These are phyloP conservation scores for Dromococcyx pavoninus DNA, from an alignment of 2,797 vertebrate species.

Conservation along the genomic window DNA sequence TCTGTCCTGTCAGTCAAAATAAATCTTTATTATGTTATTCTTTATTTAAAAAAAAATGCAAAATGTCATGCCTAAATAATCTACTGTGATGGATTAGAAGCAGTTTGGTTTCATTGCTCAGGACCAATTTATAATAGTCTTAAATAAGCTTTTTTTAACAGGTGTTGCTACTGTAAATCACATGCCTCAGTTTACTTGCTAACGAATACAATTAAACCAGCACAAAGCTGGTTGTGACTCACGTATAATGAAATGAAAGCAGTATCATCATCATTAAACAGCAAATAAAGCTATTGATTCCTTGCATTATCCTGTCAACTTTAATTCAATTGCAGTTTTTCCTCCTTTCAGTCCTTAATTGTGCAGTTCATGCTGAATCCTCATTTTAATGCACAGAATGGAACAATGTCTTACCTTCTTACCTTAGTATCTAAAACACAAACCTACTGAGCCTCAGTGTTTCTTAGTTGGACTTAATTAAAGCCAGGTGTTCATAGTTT, in stretches of 20 bases:
- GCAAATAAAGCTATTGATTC: constrained; percentile 74
- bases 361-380: constrained; percentile 52
- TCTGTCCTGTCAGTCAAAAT: not conserved
- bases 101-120: not conserved
- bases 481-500: constrained; percentile 52
- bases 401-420: constrained; percentile 52
- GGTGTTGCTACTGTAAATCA: constrained; percentile 39
- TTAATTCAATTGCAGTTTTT: constrained; percentile 69
- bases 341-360: constrained; percentile 67
- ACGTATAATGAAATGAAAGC: constrained; percentile 66
- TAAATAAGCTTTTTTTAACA: constrained; percentile 58
- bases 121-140: constrained; percentile 40
- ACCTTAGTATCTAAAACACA: constrained; percentile 58
- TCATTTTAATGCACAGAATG: constrained; percentile 60
- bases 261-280: constrained; percentile 73
- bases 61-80: not conserved
- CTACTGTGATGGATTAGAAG: not conserved
- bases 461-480: constrained; percentile 66
- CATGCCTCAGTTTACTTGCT: constrained; percentile 63
- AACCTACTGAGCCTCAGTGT: constrained; percentile 26
- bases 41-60: not conserved
- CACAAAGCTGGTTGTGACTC: constrained; percentile 61
- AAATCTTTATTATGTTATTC: not conserved
- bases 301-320: constrained; percentile 67
- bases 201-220: constrained; percentile 58